These are phyloP conservation scores for Sinella curviseta DNA, from an alignment of 1,140 invertebrate species.

Conservation along the genomic window DNA sequence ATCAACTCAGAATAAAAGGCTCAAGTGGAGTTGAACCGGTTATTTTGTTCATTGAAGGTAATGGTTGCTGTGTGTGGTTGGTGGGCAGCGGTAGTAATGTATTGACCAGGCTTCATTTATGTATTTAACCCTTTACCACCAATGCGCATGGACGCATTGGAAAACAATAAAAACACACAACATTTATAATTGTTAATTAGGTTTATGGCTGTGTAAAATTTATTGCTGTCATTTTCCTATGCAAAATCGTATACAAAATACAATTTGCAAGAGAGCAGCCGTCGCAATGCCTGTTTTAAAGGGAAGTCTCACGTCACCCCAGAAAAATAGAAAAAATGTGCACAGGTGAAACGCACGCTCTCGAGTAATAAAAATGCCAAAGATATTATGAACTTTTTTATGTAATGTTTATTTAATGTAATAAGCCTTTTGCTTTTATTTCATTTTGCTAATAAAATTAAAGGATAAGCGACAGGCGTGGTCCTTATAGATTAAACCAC, in stretches of 20 bases:
- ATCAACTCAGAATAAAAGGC: background rate
- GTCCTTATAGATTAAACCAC: background rate
- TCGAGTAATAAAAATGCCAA: background rate
- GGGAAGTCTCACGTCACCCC: background rate
- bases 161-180: background rate
- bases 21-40: constrained; percentile 8
- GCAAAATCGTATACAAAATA: too few species aligned
- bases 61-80: background rate
- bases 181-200: constrained; percentile 17
- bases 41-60: background rate
- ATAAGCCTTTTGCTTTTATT: too few species aligned
- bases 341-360: background rate
- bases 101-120: too few species aligned
- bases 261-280: too few species aligned
- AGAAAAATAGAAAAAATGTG: background rate
- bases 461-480: too few species aligned
- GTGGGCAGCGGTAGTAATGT: background rate
- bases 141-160: background rate
- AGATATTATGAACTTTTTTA: background rate
- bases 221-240: background rate
- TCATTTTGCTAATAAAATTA: too few species aligned
- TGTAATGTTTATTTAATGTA: too few species aligned
- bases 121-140: too few species aligned
- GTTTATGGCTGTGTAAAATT: constrained; percentile 1
- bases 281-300: too few species aligned